Base-by-base conservation (phyloP, 2,888 invertebrate genomes). In the Tridacna gigas region DNA sequence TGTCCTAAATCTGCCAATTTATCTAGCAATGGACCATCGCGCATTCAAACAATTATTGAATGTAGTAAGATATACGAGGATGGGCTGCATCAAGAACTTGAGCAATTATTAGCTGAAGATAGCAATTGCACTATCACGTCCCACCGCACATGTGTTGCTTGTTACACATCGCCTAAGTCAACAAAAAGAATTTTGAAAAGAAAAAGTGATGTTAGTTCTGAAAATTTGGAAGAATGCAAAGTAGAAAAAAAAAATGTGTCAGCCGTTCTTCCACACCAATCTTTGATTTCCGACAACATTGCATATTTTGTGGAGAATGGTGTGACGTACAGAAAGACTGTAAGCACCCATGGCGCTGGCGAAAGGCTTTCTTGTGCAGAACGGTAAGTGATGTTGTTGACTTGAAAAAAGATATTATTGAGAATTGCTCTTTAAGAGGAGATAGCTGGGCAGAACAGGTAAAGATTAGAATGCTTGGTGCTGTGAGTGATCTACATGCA, bases 401-500 rank as follows among this genome's bases (percentile, higher is more conserved):
- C 18, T 47, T 74, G n/a, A 83, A 77, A 80, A 47, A 73, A 28
- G n/a, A 26, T 3, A 61, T 71, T 60, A 28, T 82, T 26, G 26
- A 79, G 18, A 51, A 20, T 22, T 83, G 80, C 60, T 12, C 60
- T 11, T 12, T 3, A 51, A 66, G 80, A 22, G 47, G 69, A 0
- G 79, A 84, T 69, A 60, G 66, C 15, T 79, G 74, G 76, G 37
- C 77, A 25, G 26, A n/a, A 12, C 47, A 84, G 73, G 82, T 84
- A 7, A n/a, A 26, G 15, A 4, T 67, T 11, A 28, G 84, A 18
- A 28, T 84, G 3, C n/a, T n/a, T 15, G 78, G 80, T 22, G 81
- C 83, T 37, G 73, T 88, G 0, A 88, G 88, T 60, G 85, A 83
- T 69, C 63, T 85, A 2, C 88, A 85, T 83, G 88, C 88, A 47